Base-by-base conservation (phyloP, 2,888 invertebrate species). In the Lissonota sp. region DNA sequence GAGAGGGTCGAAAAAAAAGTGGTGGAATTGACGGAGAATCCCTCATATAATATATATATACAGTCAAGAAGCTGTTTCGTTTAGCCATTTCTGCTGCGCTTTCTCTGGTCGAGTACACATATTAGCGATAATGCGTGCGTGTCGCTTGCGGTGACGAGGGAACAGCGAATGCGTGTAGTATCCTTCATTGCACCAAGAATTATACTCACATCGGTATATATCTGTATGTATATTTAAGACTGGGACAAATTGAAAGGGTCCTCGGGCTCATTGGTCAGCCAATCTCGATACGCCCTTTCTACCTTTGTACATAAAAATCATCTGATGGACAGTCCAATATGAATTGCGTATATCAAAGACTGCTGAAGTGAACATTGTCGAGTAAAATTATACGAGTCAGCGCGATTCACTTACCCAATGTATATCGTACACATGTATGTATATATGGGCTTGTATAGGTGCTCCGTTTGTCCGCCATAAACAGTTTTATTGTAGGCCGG, bases 401-500 rank as follows among this genome's bases (percentile, higher is more conserved):
- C 75, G 14, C 46, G 42, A 64, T 44, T n/a, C 46, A 8, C 12
- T 37, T 44, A 44, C n/a, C 42, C 10, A 39, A 6, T 42, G 16
- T 16, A 62, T n/a, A 5, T 46, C 6, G 10, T n/a, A n/a, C 4
- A 37, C 10, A 42, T 16, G 37, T 26, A 49, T 37, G 7, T 46
- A 46, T 57, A 10, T 39, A 37, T 46, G 44, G 8, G 16, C 4
- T 26, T 39, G 7, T n/a, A 12, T 53, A 53, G 39, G 46, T 12
- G 44, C 16, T 57, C 6, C n/a, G 37, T 70, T 70, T 44, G 55
- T 26, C 46, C 39, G 64, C 26, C 46, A 58, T 44, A 70, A 67
- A 66, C 81, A 6, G 57, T 69, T 67, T 79, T 44, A 79, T 82
- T 79, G 79, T 79, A 62, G 79, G 71, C 71, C 79, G 77, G 62